Conservation (phyloP, 2,888 invertebrate species). For the Cistogaster globosa region DNA sequence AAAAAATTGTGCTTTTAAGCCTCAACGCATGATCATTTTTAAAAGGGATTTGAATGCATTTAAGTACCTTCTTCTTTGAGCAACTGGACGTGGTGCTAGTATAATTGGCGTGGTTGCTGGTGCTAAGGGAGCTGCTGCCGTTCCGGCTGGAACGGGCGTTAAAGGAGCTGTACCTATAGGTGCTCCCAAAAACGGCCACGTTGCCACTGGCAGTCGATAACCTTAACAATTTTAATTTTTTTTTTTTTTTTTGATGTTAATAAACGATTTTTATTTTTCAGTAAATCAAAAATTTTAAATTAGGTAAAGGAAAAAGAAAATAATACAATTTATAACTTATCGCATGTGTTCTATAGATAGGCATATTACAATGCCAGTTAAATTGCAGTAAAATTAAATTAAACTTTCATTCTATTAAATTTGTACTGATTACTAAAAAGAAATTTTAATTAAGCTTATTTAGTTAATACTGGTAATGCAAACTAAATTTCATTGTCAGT, state of each 20-base stretch:
- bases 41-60: conserved; percentile 58
- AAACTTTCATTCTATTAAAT: no score
- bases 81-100: conserved; percentile 88
- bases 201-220: conserved; percentile 88
- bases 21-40: conserved; percentile 51
- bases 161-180: conserved; percentile 84
- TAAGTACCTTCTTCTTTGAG: conserved; percentile 89
- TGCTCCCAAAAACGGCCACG: conserved; percentile 89
- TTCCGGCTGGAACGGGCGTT: conserved; percentile 85
- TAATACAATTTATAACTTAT: no score
- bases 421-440: no score
- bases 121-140: conserved; percentile 80
- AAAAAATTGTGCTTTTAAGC: conserved; percentile 82
- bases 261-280: conserved; percentile 18
- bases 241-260: conserved; percentile 36
- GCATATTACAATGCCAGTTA: no score
- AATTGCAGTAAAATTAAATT: no score
- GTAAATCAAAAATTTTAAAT: no score
- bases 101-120: conserved; percentile 85
- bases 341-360: no score
- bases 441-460: no score
- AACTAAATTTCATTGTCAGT: no score
- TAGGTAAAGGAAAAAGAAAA: no score
- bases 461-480: no score
- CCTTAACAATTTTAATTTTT: conserved; percentile 83